Percentiles rank a stretch among this genome's conserved stretches.
Evolutionary conservation across 2,888 invertebrate species (phyloP).

Genomic region (Cerceris rybyensis): DNA sequence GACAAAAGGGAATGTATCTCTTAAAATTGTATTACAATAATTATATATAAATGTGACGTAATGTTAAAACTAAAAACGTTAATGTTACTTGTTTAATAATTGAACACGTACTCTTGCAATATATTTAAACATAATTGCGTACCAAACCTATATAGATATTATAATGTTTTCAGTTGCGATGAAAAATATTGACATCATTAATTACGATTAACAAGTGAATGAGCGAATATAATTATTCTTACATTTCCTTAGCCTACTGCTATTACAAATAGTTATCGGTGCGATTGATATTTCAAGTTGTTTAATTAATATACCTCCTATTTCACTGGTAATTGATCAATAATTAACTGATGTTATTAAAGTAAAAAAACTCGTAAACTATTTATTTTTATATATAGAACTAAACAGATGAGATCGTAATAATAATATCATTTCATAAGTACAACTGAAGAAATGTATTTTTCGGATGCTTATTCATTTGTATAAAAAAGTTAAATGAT

Average conservation of each 20-base stretch:
- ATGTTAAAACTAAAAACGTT: too few species aligned
- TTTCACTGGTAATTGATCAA: too few species aligned
- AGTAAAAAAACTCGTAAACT: constrained; percentile 7
- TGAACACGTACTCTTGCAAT: constrained; percentile 34
- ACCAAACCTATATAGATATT: constrained; percentile 27
- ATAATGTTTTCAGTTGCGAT: neutral
- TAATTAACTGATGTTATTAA: too few species aligned
- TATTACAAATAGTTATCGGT: neutral
- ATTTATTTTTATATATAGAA: constrained; percentile 16
- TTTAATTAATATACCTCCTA: too few species aligned
- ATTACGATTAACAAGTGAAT: constrained; percentile 36
- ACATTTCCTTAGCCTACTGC: neutral
- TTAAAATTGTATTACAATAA: too few species aligned
- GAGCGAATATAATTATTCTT: constrained; percentile 7
- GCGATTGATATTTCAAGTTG: too few species aligned
- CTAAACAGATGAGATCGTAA: neutral
- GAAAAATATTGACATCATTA: neutral
- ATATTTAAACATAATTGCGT: constrained; percentile 9
- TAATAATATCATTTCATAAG: constrained; percentile 6
- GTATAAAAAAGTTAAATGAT: neutral
- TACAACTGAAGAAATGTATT: neutral
- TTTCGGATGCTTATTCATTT: neutral
- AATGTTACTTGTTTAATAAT: neutral
- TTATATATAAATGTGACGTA: neutral
- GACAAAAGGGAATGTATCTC: too few species aligned